These are phyloP conservation scores for Coturnix japonica DNA, from an alignment of 2,113 vertebrate species.

Conservation along the genomic window DNA sequence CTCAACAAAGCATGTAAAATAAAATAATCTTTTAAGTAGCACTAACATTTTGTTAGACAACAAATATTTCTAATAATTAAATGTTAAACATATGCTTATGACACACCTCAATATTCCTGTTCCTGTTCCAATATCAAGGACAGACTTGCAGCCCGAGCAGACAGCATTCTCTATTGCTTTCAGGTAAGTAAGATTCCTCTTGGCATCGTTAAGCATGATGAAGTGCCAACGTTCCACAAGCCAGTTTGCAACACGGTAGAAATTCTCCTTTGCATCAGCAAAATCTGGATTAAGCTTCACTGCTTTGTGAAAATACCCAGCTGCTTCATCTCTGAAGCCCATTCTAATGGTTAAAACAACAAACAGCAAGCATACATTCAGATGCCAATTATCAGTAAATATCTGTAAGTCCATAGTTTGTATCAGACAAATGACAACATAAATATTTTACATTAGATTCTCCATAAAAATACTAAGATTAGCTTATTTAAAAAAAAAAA, in stretches of 20 bases:
- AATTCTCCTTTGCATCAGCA: conserved; percentile 94
- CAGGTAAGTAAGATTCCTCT: conserved; percentile 89
- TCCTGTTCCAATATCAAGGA: conserved; percentile 96
- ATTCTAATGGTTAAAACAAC: conserved; percentile 79
- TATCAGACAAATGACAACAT: not conserved
- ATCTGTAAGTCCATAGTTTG: not conserved
- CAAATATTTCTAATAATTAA: not conserved
- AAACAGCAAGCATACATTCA: not conserved
- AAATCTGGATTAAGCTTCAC: conserved; percentile 92
- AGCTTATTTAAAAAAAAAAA: not conserved
- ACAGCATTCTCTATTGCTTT: conserved; percentile 91
- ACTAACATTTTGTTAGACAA: not conserved
- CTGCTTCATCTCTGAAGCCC: conserved; percentile 97
- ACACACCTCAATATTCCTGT: conserved; percentile 94
- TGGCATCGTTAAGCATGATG: conserved; percentile 95
- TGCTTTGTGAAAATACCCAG: conserved; percentile 95
- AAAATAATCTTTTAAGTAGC: not conserved
- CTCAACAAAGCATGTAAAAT: not conserved
- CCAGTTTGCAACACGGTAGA: conserved; percentile 97
- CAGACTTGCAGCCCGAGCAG: conserved; percentile 82
- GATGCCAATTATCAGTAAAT: not conserved
- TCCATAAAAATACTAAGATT: not conserved
- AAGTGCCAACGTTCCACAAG: conserved; percentile 99
- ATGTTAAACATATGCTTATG: not conserved
- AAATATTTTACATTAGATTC: not conserved